Base-by-base conservation (phyloP, 1,140 invertebrate genomes). In the Phocides pigmalion region DNA sequence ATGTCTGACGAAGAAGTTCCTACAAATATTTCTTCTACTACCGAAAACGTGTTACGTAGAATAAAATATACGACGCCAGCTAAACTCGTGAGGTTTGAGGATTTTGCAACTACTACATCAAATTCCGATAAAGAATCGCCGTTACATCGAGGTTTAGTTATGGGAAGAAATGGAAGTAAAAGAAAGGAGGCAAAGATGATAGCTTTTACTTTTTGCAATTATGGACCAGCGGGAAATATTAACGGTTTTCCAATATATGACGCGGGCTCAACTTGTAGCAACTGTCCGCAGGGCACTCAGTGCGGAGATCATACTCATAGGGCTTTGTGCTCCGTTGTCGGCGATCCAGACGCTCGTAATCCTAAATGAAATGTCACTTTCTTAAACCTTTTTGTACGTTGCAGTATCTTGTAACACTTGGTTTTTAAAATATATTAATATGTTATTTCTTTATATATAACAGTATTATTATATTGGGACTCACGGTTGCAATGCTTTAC, bases 181-280 rank as follows among this genome's bases (percentile, higher is more conserved):
- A 54, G 66, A 12, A 67, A 70, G 20, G 79, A 84, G 12, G 56
- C 74, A 0, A 81, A 79, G 54, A 82, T 90, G 16, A 73, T 89
- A 62, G 85, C 84, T 0, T 87, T 81, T 49, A 89, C 87, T 37
- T 80, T 90, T 71, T 90, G 88, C 63, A 89, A 90, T 59, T 90
- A 90, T 37, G 88, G 88, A 1, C 88, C 88, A 16, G 86, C 86
- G 17, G 88, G 88, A 8, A 90, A 90, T 58, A 81, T 88, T 28
- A 82, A 87, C 12, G 88, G 88, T 1, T 88, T 88, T 51, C 88
- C 88, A 5, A 89, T 90, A 62, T 90, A 90, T 49, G 77, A 87
- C 53, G 75, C 79, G 6, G 88, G 88, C 1, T 22, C 62, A 1
- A 78, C 82, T 22, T 90, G 88, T 46, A 72, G 63, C 22, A 84